Evolutionary conservation across 2,113 vertebrate genomes (phyloP), one percentile per base, ranked within the genome.

Genomic region (Ploceus nigricollis): DNA sequence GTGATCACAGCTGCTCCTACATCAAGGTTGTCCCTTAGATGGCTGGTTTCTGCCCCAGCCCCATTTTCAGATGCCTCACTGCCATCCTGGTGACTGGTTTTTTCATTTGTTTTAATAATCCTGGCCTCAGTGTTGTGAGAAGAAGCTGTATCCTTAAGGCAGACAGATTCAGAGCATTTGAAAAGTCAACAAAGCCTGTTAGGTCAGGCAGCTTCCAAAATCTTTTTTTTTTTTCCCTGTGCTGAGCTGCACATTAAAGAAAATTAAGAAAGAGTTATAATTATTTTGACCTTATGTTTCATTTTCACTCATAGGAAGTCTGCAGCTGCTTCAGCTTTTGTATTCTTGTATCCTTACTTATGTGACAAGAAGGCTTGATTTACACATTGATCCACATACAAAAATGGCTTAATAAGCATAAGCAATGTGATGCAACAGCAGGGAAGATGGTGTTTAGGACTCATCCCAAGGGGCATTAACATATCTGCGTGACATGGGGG

Each of bases 261-360:
- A 81, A 84, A 63, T 3, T 15, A 61, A 65, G 45, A 48, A 45
- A 72, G 27, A 76, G 21, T 69, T 89, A 47, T 40, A 83, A 87
- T 93, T 93, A 44, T 70, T 85, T 93, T 94, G 78, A 93, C 90
- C 75, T 93, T 73, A 40, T 2, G 1, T 47, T 91, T 93, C 40
- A 51, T 85, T 77, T 68, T 94, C 42, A 47, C 21, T 53, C 11
- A 51, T 5, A 71, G 79, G 76, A 96, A 93, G 50, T 57, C 57
- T 83, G 75, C 87, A 94, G 82, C 92, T 96, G 86, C 85, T 93
- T 88, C 66, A 66, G 84, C 35, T 45, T 81, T 93, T 96, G 79
- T 88, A 19, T 73, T 81, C 71, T 64, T 39, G 11, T 90, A 30
- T 73, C 57, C 66, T 80, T 90, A 54, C 70, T 96, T 92, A 71